phyloP scores from a whole-genome alignment of 2,888 invertebrate genomes.

The Watsonalla cultraria region DNA sequence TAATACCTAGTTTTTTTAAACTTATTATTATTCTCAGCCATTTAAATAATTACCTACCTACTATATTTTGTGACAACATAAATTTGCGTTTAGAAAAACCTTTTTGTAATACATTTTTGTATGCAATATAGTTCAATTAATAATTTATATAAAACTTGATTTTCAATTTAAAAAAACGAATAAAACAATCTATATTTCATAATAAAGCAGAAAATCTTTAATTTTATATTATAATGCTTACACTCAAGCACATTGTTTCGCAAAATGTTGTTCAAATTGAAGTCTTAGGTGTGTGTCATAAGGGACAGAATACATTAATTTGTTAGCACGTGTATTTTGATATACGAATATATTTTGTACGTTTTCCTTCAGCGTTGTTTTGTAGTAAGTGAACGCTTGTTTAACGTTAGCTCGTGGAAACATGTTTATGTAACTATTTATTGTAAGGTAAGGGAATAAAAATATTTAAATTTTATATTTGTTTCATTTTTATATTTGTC shows the following conservation, averaged over 20 bases:
- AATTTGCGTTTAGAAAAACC: too few relatives aligned
- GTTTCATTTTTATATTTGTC: conserved; percentile 3
- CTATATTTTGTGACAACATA: too few relatives aligned
- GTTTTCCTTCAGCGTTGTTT: conserved; percentile 21
- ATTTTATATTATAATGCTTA: too few relatives aligned
- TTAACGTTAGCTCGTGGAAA: conserved; percentile 64
- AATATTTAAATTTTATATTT: conserved; percentile 56
- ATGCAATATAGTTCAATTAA: too few relatives aligned
- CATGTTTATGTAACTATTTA: conserved; percentile 59
- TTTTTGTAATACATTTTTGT: too few relatives aligned
- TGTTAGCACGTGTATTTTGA: conserved; percentile 7
- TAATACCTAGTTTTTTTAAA: too few relatives aligned
- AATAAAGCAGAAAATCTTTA: too few relatives aligned
- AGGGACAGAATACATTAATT: background rate
- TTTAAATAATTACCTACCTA: too few relatives aligned
- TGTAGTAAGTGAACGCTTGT: conserved; percentile 62
- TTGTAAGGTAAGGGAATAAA: conserved; percentile 66
- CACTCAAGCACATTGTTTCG: background rate
- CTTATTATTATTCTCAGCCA: too few relatives aligned
- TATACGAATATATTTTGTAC: conserved; percentile 11
- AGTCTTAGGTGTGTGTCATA: background rate
- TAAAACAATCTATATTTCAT: too few relatives aligned
- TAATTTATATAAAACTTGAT: too few relatives aligned
- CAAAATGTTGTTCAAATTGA: background rate
- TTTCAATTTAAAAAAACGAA: too few relatives aligned